Percentiles rank a stretch among this genome's conserved stretches.
Evolutionary conservation across 2,797 vertebrate species (phyloP).

Genomic region (Hapalemur alaotrensis): DNA sequence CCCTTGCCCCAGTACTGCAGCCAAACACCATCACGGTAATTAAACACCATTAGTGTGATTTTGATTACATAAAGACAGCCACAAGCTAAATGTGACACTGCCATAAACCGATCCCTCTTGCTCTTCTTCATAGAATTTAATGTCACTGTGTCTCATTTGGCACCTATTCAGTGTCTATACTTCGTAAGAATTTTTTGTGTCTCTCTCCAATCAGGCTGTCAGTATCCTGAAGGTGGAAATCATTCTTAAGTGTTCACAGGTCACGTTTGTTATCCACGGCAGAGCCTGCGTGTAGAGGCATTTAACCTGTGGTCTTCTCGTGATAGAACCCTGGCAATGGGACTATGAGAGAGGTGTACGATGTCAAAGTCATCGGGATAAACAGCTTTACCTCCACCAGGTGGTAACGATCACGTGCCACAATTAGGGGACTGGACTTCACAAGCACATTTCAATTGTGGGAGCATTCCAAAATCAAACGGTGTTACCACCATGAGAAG

Average conservation of each 20-base stretch:
- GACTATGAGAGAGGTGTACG: background rate
- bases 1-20: rapidly evolving
- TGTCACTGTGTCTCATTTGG: background rate
- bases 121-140: background rate
- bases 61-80: background rate
- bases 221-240: background rate
- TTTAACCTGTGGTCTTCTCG: background rate
- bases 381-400: background rate
- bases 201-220: background rate
- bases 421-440: too few species aligned
- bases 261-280: background rate
- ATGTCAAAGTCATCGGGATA: background rate
- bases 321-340: rapidly evolving
- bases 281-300: background rate
- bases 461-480: background rate
- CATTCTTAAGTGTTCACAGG: background rate
- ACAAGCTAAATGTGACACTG: background rate
- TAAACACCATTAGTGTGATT: background rate
- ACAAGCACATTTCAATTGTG: rapidly evolving
- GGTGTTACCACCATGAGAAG: rapidly evolving
- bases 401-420: rapidly evolving
- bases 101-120: background rate
- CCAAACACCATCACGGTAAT: background rate
- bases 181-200: background rate
- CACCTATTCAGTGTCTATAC: background rate